Percentiles rank a stretch among this genome's conserved stretches.
These are phyloP conservation scores for Syncerus caffer DNA, from an alignment of 2,797 vertebrate genomes.

Conservation along the genomic window DNA sequence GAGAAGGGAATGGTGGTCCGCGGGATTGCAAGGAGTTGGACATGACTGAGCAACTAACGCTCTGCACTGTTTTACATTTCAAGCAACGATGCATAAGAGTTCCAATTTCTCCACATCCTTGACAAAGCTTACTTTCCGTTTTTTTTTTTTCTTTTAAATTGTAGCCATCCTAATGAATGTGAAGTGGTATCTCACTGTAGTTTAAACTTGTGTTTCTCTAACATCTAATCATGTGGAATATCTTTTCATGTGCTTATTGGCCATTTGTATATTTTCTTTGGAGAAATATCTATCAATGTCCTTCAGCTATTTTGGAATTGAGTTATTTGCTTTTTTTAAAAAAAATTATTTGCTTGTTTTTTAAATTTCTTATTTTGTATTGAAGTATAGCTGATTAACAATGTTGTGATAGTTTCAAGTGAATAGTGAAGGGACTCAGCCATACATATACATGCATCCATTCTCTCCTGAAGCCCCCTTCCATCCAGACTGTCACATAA, in stretches of 20 bases:
- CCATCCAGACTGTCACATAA: background rate
- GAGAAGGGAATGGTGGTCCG: background rate
- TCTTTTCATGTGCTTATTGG: background rate
- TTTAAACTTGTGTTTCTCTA: background rate
- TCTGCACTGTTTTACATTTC: background rate
- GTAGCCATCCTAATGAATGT: background rate
- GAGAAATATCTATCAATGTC: background rate
- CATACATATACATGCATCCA: background rate
- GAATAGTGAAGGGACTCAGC: background rate
- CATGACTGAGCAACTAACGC: background rate
- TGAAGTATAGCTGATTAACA: background rate
- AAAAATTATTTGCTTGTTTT: background rate
- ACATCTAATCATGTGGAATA: background rate
- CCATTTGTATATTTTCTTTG: background rate
- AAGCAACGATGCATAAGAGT: background rate
- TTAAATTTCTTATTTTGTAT: background rate
- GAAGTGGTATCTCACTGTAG: background rate
- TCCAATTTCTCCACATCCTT: background rate
- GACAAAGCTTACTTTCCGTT: background rate
- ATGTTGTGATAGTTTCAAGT: background rate
- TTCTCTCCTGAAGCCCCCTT: background rate
- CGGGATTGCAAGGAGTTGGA: background rate
- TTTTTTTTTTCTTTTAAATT: background rate
- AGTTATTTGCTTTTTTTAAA: background rate
- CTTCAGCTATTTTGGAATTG: background rate